Base-by-base conservation (phyloP, 2,888 invertebrate genomes). In the Pherbina coryleti region DNA sequence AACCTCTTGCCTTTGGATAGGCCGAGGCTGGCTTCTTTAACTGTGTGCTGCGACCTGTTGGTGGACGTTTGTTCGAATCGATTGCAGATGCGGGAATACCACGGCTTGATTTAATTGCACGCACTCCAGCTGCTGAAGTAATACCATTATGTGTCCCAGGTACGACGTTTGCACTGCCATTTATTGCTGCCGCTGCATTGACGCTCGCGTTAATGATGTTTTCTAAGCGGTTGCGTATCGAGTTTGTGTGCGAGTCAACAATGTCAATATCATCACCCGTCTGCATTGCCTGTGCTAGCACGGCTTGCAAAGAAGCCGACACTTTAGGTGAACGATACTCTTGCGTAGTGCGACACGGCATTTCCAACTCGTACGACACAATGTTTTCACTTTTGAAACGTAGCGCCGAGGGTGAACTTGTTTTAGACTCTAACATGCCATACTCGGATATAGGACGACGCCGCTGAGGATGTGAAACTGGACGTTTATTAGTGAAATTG, bases 371-470 rank as follows among this genome's bases (percentile, higher is more conserved):
- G 77, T 90, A 90, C 79, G 84, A 86, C 17, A 90, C 85, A 72
- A 90, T 90, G 79, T 90, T 90, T 78, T 90, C 90, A 79, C 87
- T 89, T 80, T 87, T 88, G 62, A 87, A 90, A 53, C 90, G 88
- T 55, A 89, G 79, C 0, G 88, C 83, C 3, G 85, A 82, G 7
- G 85, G 81, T 1, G 84, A 82, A 80, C 85, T 88, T 5, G 85
- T 84, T 79, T 89, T 89, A n/a, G 88, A 84, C 82, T 89, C 85
- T 79, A 88, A 84, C 72, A 89, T 76, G 1, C 94, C 93, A 84
- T 93, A 92, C 85, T 91, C 92, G 53, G 90, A 93, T 77, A 93
- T 90, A 28, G 94, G 93, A 79, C 94, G 91, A 19, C 94, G 91
- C 57, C 93, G 92, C 60, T 91, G 92, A 5, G 92, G 90, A 82